phyloP scores from a whole-genome alignment of 1,140 invertebrate species.

The Meloidogyne floridensis region DNA sequence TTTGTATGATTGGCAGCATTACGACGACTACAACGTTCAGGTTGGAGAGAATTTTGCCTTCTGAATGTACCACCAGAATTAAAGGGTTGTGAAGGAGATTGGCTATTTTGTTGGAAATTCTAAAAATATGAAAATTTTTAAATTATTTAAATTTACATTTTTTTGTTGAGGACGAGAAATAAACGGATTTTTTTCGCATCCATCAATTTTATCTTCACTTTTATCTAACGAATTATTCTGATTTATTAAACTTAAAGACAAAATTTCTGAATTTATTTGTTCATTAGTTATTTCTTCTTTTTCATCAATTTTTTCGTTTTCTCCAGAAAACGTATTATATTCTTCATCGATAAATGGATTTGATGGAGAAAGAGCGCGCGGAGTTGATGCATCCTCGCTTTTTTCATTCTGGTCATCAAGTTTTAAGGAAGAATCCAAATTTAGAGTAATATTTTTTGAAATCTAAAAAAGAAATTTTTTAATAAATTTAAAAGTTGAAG shows the following conservation, averaged over 20 bases:
- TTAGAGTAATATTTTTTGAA: neutral
- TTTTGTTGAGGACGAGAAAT: neutral
- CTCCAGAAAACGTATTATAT: neutral
- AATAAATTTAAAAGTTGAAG: neutral
- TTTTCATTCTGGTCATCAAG: neutral
- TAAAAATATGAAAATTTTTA: neutral
- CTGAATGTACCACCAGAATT: conserved; percentile 16
- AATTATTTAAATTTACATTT: neutral
- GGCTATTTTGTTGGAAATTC: neutral
- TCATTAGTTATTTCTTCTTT: neutral
- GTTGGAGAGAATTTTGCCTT: conserved; percentile 45
- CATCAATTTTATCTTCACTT: neutral
- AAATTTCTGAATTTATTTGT: neutral
- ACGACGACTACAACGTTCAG: conserved; percentile 12
- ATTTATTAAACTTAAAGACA: neutral
- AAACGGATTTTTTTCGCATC: neutral
- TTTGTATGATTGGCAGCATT: neutral
- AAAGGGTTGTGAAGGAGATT: neutral
- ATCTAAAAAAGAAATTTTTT: neutral
- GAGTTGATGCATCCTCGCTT: neutral
- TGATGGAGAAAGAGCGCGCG: neutral
- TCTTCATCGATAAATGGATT: conserved; percentile 1
- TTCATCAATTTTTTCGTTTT: neutral
- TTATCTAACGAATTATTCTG: neutral
- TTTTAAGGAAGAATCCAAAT: neutral